These are phyloP conservation scores for Agapostemon virescens DNA, from an alignment of 2,888 invertebrate genomes.

Conservation along the genomic window DNA sequence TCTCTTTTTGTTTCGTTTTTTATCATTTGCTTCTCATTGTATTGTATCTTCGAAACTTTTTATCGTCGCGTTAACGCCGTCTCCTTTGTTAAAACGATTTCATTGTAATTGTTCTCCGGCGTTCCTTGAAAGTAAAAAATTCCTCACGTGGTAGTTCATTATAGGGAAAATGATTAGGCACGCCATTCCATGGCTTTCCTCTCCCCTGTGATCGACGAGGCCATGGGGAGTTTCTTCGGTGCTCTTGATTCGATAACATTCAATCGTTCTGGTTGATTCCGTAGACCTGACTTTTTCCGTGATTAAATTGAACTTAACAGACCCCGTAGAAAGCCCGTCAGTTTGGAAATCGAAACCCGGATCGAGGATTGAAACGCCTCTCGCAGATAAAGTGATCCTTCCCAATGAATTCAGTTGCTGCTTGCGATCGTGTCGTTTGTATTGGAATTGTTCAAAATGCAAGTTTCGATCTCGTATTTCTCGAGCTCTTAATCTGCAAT, in stretches of 20 bases:
- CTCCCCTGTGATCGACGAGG: background rate
- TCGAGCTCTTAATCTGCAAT: no score
- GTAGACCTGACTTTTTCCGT: background rate
- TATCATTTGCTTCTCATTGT: background rate
- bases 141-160: background rate
- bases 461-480: no score
- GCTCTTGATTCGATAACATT: conserved; percentile 16
- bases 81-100: background rate
- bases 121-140: background rate
- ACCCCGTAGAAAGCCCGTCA: background rate
- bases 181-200: conserved; percentile 8
- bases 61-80: background rate
- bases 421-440: background rate
- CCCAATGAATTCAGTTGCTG: background rate
- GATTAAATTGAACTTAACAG: conserved; percentile 23
- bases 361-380: background rate
- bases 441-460: no score
- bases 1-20: background rate
- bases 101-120: background rate
- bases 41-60: background rate
- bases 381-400: background rate
- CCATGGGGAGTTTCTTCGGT: background rate
- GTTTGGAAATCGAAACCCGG: background rate
- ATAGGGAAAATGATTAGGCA: background rate
- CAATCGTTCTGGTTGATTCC: conserved; percentile 8